These are phyloP conservation scores for Heliconius eleuchia DNA, from an alignment of 1,140 invertebrate genomes.

Conservation along the genomic window DNA sequence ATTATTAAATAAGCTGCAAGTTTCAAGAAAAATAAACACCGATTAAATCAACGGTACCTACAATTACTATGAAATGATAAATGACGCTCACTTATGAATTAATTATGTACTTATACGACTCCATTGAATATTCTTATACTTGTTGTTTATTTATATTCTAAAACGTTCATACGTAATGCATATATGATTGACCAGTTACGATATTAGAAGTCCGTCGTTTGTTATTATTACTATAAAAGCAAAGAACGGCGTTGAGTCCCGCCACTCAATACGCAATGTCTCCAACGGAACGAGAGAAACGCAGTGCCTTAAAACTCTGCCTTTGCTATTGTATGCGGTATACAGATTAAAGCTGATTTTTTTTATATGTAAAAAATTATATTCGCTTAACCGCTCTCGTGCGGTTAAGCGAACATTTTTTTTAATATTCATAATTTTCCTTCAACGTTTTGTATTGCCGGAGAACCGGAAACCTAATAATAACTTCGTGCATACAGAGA, in stretches of 20 bases:
- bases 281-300: no score
- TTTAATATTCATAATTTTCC: constrained; percentile 32
- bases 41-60: background rate
- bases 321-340: no score
- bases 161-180: background rate
- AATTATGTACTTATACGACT: constrained; percentile 4
- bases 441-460: constrained; percentile 23
- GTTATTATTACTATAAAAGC: background rate
- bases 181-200: background rate
- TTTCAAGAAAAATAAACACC: background rate
- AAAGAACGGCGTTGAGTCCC: no score
- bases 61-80: background rate
- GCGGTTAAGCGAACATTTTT: background rate
- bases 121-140: constrained; percentile 3
- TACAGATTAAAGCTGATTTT: no score
- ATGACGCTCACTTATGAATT: constrained; percentile 1
- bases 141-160: background rate
- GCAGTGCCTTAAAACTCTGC: no score
- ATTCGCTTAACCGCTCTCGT: constrained; percentile 16
- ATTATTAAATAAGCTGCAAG: background rate
- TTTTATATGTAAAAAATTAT: constrained; percentile 18
- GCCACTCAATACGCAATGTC: no score
- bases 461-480: constrained; percentile 40
- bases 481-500: constrained; percentile 26
- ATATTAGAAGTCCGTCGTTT: constrained; percentile 8